phyloP scores from a whole-genome alignment of 2,888 invertebrate species.

The Gymnoscelis rufifasciata region DNA sequence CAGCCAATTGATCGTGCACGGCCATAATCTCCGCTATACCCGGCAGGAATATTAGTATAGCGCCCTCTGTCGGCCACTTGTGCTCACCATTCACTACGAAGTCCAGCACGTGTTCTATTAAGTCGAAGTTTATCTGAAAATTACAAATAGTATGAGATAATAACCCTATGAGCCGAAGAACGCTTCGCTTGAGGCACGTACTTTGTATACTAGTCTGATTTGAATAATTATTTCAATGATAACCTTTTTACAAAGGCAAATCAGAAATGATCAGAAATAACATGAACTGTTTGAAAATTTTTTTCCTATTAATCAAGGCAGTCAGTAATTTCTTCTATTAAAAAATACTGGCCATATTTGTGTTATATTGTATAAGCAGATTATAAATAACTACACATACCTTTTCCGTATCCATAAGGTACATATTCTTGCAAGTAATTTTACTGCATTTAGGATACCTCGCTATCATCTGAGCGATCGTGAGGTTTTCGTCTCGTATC shows the following conservation, averaged over 20 bases:
- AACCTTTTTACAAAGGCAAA: too few species aligned
- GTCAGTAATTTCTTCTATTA: too few species aligned
- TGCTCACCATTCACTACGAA: constrained; percentile 86
- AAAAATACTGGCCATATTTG: too few species aligned
- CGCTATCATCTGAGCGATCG: constrained; percentile 81
- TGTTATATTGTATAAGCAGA: too few species aligned
- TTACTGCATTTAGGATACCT: constrained; percentile 82
- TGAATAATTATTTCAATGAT: too few species aligned
- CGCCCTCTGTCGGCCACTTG: constrained; percentile 82
- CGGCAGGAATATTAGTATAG: constrained; percentile 89
- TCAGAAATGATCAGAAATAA: too few species aligned
- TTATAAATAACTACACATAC: too few species aligned
- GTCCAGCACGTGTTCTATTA: constrained; percentile 84
- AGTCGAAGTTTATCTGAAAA: constrained; percentile 83
- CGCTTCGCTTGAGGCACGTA: neutral
- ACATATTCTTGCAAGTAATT: constrained; percentile 85
- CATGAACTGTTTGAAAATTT: too few species aligned
- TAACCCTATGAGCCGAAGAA: neutral
- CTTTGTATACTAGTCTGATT: too few species aligned
- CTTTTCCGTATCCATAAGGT: constrained; percentile 86
- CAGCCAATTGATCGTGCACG: constrained; percentile 82
- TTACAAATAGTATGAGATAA: neutral
- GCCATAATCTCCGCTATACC: constrained; percentile 88
- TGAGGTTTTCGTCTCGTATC: constrained; percentile 85
- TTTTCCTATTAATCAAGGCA: too few species aligned